Evolutionary conservation across 1,140 invertebrate genomes (phyloP).

Genomic region (Rhysida immarginata): DNA sequence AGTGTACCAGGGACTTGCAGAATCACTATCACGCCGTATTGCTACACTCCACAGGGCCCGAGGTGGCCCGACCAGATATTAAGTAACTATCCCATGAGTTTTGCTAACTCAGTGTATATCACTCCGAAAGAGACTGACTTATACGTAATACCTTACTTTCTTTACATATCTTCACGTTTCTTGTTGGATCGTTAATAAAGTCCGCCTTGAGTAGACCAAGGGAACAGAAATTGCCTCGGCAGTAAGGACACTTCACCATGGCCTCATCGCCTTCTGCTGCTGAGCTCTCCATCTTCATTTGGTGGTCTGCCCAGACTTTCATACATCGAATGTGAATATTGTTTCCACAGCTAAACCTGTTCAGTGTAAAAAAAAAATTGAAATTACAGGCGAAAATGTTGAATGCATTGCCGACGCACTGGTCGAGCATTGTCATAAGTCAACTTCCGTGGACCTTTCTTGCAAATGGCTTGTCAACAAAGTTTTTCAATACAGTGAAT

Average conservation of each 20-base stretch:
- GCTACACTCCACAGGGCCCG: no score
- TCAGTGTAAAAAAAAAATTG: not conserved
- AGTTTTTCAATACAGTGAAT: no score
- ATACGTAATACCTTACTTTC: no score
- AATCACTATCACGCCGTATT: no score
- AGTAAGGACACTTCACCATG: not conserved
- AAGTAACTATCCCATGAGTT: no score
- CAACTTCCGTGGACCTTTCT: not conserved
- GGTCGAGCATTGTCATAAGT: not conserved
- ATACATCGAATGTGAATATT: slow-evolving; percentile 5
- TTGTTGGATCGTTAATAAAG: not conserved
- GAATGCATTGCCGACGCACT: not conserved
- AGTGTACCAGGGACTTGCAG: no score
- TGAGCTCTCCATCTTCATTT: not conserved
- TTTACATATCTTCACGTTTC: no score
- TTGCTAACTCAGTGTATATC: no score
- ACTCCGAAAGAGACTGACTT: no score
- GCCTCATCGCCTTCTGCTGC: not conserved
- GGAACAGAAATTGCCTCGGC: not conserved
- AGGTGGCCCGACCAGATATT: no score
- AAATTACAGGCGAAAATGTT: not conserved
- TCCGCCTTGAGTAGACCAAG: not conserved
- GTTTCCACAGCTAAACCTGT: not conserved
- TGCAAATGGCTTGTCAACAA: not conserved
- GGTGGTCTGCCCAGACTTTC: slow-evolving; percentile 2